Conservation (phyloP, 2,888 invertebrate species). For the Aphidius colemani region DNA sequence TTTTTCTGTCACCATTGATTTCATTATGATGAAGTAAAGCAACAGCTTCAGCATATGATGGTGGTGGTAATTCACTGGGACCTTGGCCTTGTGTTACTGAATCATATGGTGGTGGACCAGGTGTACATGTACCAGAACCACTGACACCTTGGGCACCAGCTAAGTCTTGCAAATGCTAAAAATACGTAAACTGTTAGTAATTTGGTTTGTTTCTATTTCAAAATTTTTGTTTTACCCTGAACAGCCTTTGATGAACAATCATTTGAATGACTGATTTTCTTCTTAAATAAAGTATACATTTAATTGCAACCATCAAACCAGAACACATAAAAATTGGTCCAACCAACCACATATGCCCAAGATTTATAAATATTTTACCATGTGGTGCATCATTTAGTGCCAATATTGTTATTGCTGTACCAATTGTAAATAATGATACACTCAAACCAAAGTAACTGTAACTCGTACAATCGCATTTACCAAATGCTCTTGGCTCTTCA, state of each 20-base stretch:
- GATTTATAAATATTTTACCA: slow-evolving; percentile 66
- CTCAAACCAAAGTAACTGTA: slow-evolving; percentile 70
- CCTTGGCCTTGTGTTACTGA: slow-evolving; percentile 61
- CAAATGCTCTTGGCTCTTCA: slow-evolving; percentile 66
- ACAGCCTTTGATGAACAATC: slow-evolving; percentile 68
- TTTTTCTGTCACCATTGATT: slow-evolving; percentile 40
- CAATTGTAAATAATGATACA: slow-evolving; percentile 68
- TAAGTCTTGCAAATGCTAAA: slow-evolving; percentile 63
- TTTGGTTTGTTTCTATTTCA: neutral
- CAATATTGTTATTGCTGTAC: slow-evolving; percentile 69
- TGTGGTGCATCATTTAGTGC: slow-evolving; percentile 67
- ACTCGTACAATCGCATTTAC: slow-evolving; percentile 70
- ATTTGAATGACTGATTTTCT: slow-evolving; percentile 71
- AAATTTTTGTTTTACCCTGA: slow-evolving; percentile 61
- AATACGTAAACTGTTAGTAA: neutral
- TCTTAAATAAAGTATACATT: slow-evolving; percentile 69
- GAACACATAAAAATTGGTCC: slow-evolving; percentile 72
- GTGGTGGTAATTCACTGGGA: slow-evolving; percentile 66
- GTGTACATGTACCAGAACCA: slow-evolving; percentile 62
- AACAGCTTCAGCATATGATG: slow-evolving; percentile 68
- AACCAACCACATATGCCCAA: slow-evolving; percentile 73
- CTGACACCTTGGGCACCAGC: slow-evolving; percentile 64
- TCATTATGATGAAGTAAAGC: slow-evolving; percentile 47
- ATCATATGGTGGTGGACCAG: slow-evolving; percentile 68
- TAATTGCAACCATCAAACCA: slow-evolving; percentile 72